These are phyloP conservation scores for Leptinotarsa texana DNA, from an alignment of 1,140 invertebrate species.

Conservation along the genomic window DNA sequence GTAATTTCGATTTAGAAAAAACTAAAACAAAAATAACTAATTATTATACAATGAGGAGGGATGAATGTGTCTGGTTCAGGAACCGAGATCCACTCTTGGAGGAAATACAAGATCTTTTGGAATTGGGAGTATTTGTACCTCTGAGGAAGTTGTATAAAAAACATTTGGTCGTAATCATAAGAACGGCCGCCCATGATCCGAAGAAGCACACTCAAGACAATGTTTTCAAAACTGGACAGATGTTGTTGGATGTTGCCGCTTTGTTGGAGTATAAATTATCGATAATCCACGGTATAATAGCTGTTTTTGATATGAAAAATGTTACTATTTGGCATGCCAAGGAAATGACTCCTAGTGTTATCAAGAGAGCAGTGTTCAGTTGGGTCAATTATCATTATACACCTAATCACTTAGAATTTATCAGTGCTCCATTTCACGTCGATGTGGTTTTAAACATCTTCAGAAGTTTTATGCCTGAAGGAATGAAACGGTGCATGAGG, in stretches of 20 bases:
- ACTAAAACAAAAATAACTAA: slow-evolving; percentile 63
- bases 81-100: slow-evolving; percentile 63
- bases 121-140: slow-evolving; percentile 65
- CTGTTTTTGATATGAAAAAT: slow-evolving; percentile 65
- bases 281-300: slow-evolving; percentile 63
- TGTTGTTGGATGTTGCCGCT: slow-evolving; percentile 63
- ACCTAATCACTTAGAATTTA: slow-evolving; percentile 70
- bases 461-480: slow-evolving; percentile 71
- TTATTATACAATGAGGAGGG: slow-evolving; percentile 61
- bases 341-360: slow-evolving; percentile 62
- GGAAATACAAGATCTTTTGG: slow-evolving; percentile 62
- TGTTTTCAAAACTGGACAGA: slow-evolving; percentile 63
- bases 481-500: slow-evolving; percentile 61
- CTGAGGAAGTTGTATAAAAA: slow-evolving; percentile 57
- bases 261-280: slow-evolving; percentile 57
- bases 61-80: slow-evolving; percentile 63
- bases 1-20: slow-evolving; percentile 64
- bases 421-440: slow-evolving; percentile 70
- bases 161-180: slow-evolving; percentile 62
- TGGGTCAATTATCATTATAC: slow-evolving; percentile 75
- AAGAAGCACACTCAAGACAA: slow-evolving; percentile 60
- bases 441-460: slow-evolving; percentile 72
- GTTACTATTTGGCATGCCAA: slow-evolving; percentile 64
- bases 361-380: slow-evolving; percentile 64
- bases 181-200: slow-evolving; percentile 63